phyloP scores from a whole-genome alignment of 2,888 invertebrate species.

The Hirtodrosophila duncani region DNA sequence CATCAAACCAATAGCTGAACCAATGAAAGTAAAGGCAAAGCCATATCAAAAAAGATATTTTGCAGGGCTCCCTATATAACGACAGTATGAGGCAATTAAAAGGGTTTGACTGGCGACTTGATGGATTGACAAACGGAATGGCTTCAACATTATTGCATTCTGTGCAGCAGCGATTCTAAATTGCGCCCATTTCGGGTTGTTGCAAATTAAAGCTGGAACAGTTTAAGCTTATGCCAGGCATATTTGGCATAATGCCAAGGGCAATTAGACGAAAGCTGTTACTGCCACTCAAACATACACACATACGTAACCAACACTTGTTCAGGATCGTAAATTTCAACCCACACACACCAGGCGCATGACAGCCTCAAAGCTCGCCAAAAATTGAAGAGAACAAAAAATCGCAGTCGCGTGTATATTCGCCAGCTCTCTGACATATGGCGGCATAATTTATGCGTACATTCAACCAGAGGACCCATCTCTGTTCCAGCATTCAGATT shows the following conservation, averaged over 20 bases:
- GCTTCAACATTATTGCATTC: conserved; percentile 7
- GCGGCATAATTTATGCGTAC: conserved; percentile 68
- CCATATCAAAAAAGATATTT: no score
- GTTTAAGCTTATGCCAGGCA: conserved; percentile 28
- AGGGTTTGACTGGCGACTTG: conserved; percentile 15
- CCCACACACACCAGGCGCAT: conserved; percentile 35
- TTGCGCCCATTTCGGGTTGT: background rate
- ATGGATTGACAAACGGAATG: conserved; percentile 37
- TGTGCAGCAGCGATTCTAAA: background rate
- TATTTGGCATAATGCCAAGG: conserved; percentile 57
- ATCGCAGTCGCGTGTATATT: conserved; percentile 18
- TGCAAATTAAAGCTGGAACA: conserved; percentile 7
- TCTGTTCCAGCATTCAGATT: conserved; percentile 29
- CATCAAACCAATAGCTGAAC: no score
- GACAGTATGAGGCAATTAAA: no score
- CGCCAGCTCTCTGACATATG: conserved; percentile 54
- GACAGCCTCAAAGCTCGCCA: conserved; percentile 35
- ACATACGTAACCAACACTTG: no score
- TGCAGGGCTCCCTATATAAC: no score
- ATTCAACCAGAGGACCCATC: conserved; percentile 55
- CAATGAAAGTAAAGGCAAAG: no score
- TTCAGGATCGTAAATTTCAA: conserved; percentile 43
- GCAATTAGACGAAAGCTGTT: conserved; percentile 55
- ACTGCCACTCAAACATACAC: conserved; percentile 9
- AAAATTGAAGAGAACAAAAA: conserved; percentile 19